Evolutionary conservation across 64 coral and sea anemone genomes (phyloP).

Genomic region (Montipora foliosa): DNA sequence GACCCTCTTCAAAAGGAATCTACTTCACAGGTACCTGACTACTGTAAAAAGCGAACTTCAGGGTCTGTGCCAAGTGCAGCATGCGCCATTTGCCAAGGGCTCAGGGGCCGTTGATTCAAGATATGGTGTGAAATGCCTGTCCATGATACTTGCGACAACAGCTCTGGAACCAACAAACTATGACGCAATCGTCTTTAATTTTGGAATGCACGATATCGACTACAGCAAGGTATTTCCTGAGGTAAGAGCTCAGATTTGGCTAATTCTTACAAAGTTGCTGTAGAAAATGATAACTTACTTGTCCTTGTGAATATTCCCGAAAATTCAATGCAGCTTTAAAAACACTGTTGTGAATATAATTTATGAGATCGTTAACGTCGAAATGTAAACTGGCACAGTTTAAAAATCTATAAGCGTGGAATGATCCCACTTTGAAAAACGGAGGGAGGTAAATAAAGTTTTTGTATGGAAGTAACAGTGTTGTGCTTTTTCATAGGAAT

Average conservation of each 20-base stretch:
- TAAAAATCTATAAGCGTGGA: too few relatives aligned
- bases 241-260: background rate
- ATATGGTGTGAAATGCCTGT: constrained; percentile 78
- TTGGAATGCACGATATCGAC: constrained; percentile 91
- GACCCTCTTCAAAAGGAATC: too few relatives aligned
- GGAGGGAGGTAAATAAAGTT: too few relatives aligned
- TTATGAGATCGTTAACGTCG: background rate
- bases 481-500: constrained; percentile 58
- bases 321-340: too few relatives aligned
- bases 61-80: constrained; percentile 86
- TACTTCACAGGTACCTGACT: constrained; percentile 65
- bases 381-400: background rate
- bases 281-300: background rate
- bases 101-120: constrained; percentile 93
- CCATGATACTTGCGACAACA: constrained; percentile 80
- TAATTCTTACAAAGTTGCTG: background rate
- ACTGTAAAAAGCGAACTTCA: constrained; percentile 49
- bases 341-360: too few relatives aligned
- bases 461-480: too few relatives aligned
- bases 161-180: constrained; percentile 72
- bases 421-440: too few relatives aligned
- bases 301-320: background rate
- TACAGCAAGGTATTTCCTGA: constrained; percentile 90
- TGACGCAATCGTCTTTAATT: constrained; percentile 91
- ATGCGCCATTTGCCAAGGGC: constrained; percentile 82